Conservation (phyloP, 2,797 vertebrate genomes). For the Octomys mimax region DNA sequence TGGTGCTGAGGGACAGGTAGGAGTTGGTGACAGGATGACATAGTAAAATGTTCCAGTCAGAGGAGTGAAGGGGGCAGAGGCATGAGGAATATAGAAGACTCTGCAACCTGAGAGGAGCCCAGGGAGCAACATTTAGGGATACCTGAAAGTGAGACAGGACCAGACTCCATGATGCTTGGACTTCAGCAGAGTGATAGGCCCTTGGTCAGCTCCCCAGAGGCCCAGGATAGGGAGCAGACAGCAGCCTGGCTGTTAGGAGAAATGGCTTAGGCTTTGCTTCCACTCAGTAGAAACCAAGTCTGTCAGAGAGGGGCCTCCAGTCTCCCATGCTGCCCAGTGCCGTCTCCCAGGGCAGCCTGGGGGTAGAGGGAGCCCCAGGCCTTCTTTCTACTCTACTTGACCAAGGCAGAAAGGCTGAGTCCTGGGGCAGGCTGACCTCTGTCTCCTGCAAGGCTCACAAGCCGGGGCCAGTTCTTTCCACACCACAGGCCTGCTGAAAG, state of each 20-base stretch:
- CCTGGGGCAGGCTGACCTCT: constrained; percentile 65
- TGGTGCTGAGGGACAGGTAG: neutral
- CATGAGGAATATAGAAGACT: neutral
- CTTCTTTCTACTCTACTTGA: neutral
- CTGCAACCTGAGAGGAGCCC: neutral
- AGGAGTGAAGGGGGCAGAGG: neutral
- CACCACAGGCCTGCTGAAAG: neutral
- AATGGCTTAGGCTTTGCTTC: neutral
- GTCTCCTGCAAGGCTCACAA: constrained; percentile 3
- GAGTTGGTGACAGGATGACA: neutral
- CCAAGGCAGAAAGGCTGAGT: constrained; percentile 1
- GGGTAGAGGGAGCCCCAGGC: neutral
- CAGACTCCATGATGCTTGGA: neutral
- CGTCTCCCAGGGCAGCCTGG: neutral
- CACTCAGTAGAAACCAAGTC: neutral
- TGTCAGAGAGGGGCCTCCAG: neutral
- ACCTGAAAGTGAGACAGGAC: neutral
- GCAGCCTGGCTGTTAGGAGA: neutral
- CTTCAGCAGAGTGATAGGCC: neutral
- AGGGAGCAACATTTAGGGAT: neutral
- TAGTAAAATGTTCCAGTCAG: neutral
- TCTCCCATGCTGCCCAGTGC: neutral
- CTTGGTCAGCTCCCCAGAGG: no score
- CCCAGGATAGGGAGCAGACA: neutral
- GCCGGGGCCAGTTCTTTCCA: constrained; percentile 54